phyloP scores from a whole-genome alignment of 2,113 vertebrate genomes.

The Sinocyclocheilus rhinocerous region DNA sequence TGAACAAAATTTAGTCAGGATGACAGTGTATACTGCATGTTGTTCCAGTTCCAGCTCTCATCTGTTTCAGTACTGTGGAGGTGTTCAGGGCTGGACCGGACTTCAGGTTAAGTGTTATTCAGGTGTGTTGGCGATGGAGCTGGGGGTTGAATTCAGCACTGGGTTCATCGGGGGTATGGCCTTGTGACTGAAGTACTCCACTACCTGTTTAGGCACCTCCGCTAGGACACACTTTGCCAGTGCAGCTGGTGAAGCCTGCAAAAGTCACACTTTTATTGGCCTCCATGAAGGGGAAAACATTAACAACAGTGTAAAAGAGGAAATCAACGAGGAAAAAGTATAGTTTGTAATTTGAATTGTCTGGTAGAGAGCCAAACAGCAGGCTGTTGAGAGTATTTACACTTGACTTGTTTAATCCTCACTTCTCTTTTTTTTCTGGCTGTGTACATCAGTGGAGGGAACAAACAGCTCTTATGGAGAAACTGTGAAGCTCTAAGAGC shows the following conservation, averaged over 20 bases:
- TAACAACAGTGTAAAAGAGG: background rate
- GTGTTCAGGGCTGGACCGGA: conserved; percentile 47
- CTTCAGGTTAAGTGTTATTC: conserved; percentile 67
- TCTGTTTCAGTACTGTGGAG: conserved; percentile 49
- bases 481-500: conserved; percentile 53
- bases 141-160: conserved; percentile 68
- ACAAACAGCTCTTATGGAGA: conserved; percentile 14
- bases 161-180: conserved; percentile 82
- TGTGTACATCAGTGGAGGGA: conserved; percentile 36
- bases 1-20: conserved; percentile 51
- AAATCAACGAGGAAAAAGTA: background rate
- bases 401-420: conserved; percentile 32
- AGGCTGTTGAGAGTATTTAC: conserved; percentile 18
- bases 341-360: conserved; percentile 13
- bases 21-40: conserved; percentile 56
- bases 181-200: conserved; percentile 93
- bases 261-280: conserved; percentile 50
- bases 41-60: conserved; percentile 40
- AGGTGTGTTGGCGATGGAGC: conserved; percentile 74
- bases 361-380: conserved; percentile 20
- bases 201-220: conserved; percentile 92
- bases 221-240: conserved; percentile 93
- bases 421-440: background rate
- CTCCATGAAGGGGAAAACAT: conserved; percentile 14
- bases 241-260: conserved; percentile 87